Evolutionary conservation across 1,140 invertebrate species (phyloP), one percentile per base, ranked within the genome.

Genomic region (Atopsyche davidsoni): DNA sequence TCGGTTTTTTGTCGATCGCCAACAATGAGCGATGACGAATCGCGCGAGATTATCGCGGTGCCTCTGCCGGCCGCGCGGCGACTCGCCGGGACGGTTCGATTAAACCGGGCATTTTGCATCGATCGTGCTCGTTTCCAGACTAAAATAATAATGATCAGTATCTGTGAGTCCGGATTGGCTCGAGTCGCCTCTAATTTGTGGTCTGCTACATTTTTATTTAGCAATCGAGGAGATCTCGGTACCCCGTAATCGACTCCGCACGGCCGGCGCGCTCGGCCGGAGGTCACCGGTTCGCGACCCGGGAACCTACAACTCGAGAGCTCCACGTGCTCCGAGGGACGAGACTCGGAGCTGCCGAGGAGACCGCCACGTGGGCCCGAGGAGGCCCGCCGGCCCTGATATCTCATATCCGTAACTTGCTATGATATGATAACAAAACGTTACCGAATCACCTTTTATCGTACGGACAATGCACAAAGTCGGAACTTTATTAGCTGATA

Each of bases 281-380:
- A 38, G 51, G 51, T 47, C 44, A 42, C 35, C 10, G 36, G 51
- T 41, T 53, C 51, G 51, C 28, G 51, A 47, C 51, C 44, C 36
- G 36, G 19, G 13, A 34, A 24, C 43, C 14, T 19, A 21, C 40
- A 31, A 45, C 22, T 41, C 21, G 16, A 35, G n/a, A n/a, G n/a
- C 28, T 18, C 46, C 36, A 40, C 38, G 36, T 39, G 36, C 43
- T 14, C 28, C 28, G 35, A n/a, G n/a, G n/a, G n/a, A n/a, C n/a
- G n/a, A n/a, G n/a, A n/a, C n/a, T n/a, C n/a, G n/a, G n/a, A n/a
- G n/a, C n/a, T n/a, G n/a, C n/a, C n/a, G n/a, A n/a, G n/a, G n/a
- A n/a, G 6, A 9, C 35, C 6, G 4, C 35, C 35, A 36, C 35
- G 35, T 36, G 35, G 7, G 35, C 6, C 6, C 6, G 14, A 38